phyloP scores from a whole-genome alignment of 2,113 vertebrate species.

The Myrmecophaga tridactyla region DNA sequence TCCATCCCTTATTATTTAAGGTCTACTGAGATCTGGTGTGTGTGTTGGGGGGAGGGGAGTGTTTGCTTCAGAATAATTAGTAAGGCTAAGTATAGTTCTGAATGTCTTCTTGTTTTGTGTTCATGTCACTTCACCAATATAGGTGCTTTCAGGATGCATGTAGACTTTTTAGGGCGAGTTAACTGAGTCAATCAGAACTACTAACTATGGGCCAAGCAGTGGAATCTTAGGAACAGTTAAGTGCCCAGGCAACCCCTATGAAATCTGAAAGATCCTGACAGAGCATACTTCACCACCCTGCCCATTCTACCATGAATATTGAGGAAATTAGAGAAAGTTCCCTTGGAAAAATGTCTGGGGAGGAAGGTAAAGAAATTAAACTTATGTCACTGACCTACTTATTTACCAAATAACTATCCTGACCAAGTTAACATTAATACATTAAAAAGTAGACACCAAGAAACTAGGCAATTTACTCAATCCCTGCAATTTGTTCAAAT shows the following conservation, averaged over 20 bases:
- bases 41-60: neutral
- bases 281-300: too few relatives aligned
- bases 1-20: neutral
- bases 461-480: neutral
- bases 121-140: too few relatives aligned
- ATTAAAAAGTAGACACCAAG: neutral
- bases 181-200: neutral
- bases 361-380: neutral
- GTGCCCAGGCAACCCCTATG: neutral
- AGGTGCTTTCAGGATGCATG: neutral
- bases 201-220: neutral
- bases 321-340: neutral
- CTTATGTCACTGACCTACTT: neutral
- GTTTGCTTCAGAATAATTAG: neutral
- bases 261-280: neutral
- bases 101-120: neutral
- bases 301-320: rapidly evolving
- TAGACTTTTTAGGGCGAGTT: neutral
- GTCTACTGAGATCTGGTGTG: conserved; percentile 31
- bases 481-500: neutral
- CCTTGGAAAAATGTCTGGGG: neutral
- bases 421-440: neutral
- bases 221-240: neutral
- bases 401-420: neutral
- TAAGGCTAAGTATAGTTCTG: neutral